Percentiles rank a stretch among this genome's conserved stretches.
Conservation (phyloP, 2,888 invertebrate species). For the Lasioglossum marginatum region DNA sequence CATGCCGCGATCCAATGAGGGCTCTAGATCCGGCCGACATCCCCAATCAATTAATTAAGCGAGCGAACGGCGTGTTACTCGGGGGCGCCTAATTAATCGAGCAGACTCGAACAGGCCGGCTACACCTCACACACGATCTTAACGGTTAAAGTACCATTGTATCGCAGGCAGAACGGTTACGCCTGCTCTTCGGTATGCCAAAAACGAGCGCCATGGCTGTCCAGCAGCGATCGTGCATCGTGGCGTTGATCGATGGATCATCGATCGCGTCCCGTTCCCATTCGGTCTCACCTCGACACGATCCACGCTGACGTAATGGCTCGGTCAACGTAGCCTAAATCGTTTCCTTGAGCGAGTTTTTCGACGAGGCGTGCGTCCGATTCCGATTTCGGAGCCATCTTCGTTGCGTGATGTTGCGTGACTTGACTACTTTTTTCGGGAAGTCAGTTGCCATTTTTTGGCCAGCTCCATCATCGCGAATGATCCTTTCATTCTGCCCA, state of each 20-base stretch:
- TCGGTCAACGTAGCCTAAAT: slow-evolving; percentile 37
- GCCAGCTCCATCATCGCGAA: neutral
- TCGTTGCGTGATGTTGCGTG: neutral
- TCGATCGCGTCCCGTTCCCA: slow-evolving; percentile 39
- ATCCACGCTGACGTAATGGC: slow-evolving; percentile 29
- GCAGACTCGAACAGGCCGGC: slow-evolving; percentile 77
- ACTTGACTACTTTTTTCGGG: neutral
- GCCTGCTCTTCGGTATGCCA: slow-evolving; percentile 37
- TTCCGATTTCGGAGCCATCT: slow-evolving; percentile 11
- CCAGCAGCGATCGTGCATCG: neutral
- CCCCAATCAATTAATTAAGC: slow-evolving; percentile 66
- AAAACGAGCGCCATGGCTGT: slow-evolving; percentile 19
- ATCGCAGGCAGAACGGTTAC: slow-evolving; percentile 55
- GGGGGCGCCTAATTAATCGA: slow-evolving; percentile 69
- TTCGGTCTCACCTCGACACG: slow-evolving; percentile 45
- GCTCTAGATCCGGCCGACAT: slow-evolving; percentile 20
- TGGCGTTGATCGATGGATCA: slow-evolving; percentile 51
- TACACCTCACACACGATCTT: slow-evolving; percentile 80
- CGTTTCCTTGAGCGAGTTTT: slow-evolving; percentile 19
- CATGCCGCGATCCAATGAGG: slow-evolving; percentile 18
- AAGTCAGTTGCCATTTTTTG: neutral
- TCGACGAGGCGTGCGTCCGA: neutral
- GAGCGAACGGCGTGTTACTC: slow-evolving; percentile 54
- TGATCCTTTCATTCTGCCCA: neutral
- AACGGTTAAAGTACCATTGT: slow-evolving; percentile 69